Evolutionary conservation across 2,113 vertebrate species (phyloP).

Genomic region (Cottus gobio): DNA sequence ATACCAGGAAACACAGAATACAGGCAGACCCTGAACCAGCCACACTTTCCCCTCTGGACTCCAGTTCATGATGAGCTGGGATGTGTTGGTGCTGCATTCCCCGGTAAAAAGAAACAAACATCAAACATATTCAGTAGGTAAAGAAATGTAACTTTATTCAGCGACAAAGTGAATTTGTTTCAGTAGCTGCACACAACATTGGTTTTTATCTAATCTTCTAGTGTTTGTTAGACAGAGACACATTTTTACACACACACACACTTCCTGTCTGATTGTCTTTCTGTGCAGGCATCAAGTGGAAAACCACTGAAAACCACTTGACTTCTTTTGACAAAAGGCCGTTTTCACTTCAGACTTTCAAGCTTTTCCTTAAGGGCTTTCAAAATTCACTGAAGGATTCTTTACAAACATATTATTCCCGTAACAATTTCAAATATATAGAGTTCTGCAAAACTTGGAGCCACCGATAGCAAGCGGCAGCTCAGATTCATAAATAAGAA

Average conservation of each 20-base stretch:
- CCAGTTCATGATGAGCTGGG: background rate
- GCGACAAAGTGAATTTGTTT: constrained; percentile 72
- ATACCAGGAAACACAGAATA: background rate
- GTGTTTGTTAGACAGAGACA: constrained; percentile 47
- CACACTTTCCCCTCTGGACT: background rate
- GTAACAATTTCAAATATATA: constrained; percentile 8
- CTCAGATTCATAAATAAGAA: constrained; percentile 21
- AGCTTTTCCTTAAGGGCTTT: background rate
- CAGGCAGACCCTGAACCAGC: background rate
- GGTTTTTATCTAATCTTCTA: constrained; percentile 40
- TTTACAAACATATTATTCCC: constrained; percentile 3
- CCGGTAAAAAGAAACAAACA: too few species aligned
- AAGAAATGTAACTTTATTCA: constrained; percentile 81
- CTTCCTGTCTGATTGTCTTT: constrained; percentile 77
- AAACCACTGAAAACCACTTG: constrained; percentile 38
- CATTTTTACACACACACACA: constrained; percentile 25
- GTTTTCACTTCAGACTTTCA: background rate
- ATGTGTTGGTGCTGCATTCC: background rate
- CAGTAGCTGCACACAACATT: constrained; percentile 68
- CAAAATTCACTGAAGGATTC: background rate
- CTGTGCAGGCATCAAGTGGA: constrained; percentile 40
- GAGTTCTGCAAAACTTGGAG: constrained; percentile 15
- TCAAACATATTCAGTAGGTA: constrained; percentile 54
- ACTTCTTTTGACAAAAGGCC: constrained; percentile 27
- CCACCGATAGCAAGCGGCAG: background rate